Conservation (phyloP, 2,797 vertebrate species). For the Neosilurus mollespiculum region DNA sequence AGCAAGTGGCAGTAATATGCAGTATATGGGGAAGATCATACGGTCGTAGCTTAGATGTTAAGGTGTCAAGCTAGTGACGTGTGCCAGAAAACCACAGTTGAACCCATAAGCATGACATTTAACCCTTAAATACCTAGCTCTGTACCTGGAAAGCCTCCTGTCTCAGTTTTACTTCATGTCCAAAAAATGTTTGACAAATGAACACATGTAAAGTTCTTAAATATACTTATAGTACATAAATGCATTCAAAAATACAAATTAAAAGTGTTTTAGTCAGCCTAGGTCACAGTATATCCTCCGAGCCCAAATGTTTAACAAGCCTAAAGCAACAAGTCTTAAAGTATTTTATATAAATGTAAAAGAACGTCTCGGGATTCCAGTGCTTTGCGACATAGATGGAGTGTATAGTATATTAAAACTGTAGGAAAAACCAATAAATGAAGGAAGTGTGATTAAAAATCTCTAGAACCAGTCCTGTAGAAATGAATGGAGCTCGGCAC, state of each 20-base stretch:
- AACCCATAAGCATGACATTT: not conserved
- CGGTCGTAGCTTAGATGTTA: not conserved
- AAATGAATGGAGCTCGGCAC: no score
- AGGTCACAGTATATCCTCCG: not conserved
- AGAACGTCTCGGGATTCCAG: not conserved
- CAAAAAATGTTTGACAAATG: not conserved
- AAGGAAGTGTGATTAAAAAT: no score
- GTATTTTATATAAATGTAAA: not conserved
- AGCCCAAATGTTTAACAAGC: not conserved
- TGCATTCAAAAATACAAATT: no score
- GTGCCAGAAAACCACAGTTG: not conserved
- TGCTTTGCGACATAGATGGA: not conserved
- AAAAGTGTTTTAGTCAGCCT: not conserved
- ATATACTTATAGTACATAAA: not conserved
- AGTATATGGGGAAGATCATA: not conserved
- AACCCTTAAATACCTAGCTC: not conserved
- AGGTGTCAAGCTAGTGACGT: not conserved
- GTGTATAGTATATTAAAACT: not conserved
- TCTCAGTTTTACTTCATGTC: not conserved
- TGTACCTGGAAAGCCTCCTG: not conserved
- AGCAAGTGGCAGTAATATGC: not conserved
- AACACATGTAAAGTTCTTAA: not conserved
- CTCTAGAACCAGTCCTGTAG: no score
- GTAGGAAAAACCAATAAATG: not conserved
- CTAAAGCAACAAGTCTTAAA: not conserved